phyloP scores from a whole-genome alignment of 2,888 invertebrate species.

The Pseudoips prasinana region DNA sequence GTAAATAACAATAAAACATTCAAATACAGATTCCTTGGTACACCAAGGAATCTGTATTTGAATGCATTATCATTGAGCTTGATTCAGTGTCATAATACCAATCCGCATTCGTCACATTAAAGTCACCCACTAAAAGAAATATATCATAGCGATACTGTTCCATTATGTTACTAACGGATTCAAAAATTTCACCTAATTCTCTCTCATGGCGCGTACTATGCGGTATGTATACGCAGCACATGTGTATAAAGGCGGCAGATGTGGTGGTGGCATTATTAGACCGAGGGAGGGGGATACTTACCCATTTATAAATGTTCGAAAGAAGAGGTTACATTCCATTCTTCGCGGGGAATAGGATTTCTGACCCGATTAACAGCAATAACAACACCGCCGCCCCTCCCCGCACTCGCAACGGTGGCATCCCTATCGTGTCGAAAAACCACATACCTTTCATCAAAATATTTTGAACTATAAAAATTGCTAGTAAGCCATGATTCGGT shows the following conservation, averaged over 20 bases:
- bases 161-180: not conserved
- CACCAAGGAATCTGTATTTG: not conserved
- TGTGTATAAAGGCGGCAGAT: not conserved
- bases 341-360: not conserved
- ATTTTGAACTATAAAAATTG: constrained; percentile 1
- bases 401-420: not conserved
- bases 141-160: too few species aligned
- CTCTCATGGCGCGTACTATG: not conserved
- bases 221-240: not conserved
- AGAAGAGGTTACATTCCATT: not conserved
- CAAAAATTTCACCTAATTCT: not conserved
- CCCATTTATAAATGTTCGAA: not conserved
- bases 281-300: not conserved
- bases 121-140: too few species aligned
- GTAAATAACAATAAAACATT: too few species aligned
- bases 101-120: not conserved
- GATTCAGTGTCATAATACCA: constrained; percentile 1
- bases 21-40: too few species aligned
- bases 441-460: constrained; percentile 2
- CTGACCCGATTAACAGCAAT: not conserved
- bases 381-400: not conserved
- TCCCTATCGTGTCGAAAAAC: constrained; percentile 1
- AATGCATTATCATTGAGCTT: not conserved
- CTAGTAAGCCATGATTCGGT: constrained; percentile 4
- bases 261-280: too few species aligned